Conservation (phyloP, 2,113 vertebrate species). For the Saccopteryx bilineata region DNA sequence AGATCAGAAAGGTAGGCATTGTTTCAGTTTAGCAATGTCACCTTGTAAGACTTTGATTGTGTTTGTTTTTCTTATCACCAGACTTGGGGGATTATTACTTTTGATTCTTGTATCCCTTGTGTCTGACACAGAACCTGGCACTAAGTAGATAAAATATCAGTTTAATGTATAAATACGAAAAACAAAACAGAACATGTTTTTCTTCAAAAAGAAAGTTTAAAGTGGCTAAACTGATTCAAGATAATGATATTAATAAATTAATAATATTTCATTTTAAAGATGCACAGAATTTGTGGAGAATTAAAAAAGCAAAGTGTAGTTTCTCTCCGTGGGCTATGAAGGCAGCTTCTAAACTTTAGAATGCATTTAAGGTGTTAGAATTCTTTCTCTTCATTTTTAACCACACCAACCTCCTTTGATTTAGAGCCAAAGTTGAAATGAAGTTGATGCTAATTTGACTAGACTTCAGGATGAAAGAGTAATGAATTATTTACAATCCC, state of each 20-base stretch:
- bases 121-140: background rate
- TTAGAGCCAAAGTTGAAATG: conserved; percentile 21
- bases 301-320: background rate
- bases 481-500: background rate
- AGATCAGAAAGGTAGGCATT: background rate
- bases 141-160: background rate
- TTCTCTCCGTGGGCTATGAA: conserved; percentile 21
- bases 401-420: background rate
- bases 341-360: background rate
- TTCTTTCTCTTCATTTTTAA: conserved; percentile 50
- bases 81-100: background rate
- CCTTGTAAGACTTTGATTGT: background rate
- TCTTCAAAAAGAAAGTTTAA: background rate
- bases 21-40: background rate
- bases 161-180: background rate
- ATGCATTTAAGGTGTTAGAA: conserved; percentile 34
- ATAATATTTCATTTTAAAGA: background rate
- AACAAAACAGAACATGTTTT: background rate
- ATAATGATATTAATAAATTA: conserved; percentile 32
- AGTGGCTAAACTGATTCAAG: background rate
- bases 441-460: conserved; percentile 29
- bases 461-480: conserved; percentile 36
- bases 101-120: background rate
- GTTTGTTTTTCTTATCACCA: background rate
- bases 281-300: conserved; percentile 8